Base-by-base conservation (phyloP, 2,888 invertebrate genomes). In the Sphaerophoria taeniata region DNA sequence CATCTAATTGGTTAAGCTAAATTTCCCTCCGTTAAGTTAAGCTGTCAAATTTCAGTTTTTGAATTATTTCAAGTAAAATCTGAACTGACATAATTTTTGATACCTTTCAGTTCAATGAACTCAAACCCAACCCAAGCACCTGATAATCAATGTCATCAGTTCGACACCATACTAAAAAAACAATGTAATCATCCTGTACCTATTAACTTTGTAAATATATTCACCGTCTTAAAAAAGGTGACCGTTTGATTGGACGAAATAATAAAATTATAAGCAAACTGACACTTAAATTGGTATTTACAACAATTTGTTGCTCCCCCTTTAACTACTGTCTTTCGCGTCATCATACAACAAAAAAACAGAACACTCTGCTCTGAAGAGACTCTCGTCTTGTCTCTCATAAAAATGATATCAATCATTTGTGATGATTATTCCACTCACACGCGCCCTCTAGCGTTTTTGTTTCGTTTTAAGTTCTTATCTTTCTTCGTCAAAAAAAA, bases 381-480 rank as follows among this genome's bases (percentile, higher is more conserved):
- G 70, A 51, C 31, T 74, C 60, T 63, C 58, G 9, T 33, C 56
- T 79, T 47, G 43, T 43, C 43, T 43, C 43, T 43, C 11, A 11
- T 9, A 43, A 5, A 34, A 34, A 34, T 43, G 16, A 43, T 72
- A 75, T 84, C 74, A 84, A 84, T 84, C 84, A 84, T 72, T 75
- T 80, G 47, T 51, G 55, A 80, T 84, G 67, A 80, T 80, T 72
- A 84, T 80, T 84, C 84, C 67, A 12, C 71, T 80, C 75, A 84
- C 84, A 84, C 65, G 84, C 79, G 55, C 65, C 80, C 72, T 75
- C 72, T 56, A 75, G 84, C 80, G 70, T 12, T 79, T 74, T 75
- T 61, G 43, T 33, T 78, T 74, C 51, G 45, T 58, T 61, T 58
- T 78, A 34, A 45, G 6, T 24, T 61, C 31, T 43, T 39, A 34